Conservation (phyloP, 2,113 vertebrate species). For the Gasterosteus nipponicus region DNA sequence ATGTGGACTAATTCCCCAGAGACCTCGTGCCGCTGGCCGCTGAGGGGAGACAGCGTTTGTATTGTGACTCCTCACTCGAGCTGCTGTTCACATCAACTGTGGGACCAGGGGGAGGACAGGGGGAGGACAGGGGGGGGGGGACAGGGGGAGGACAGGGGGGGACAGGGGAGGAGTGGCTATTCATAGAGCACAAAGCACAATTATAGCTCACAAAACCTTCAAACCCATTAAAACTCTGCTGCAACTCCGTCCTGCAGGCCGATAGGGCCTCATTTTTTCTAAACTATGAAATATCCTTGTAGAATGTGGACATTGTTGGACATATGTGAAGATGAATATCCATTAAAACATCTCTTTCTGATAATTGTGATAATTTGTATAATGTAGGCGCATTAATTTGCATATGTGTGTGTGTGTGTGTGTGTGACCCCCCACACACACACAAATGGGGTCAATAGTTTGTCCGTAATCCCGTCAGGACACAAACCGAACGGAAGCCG, state of each 20-base stretch:
- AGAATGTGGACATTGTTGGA: too few relatives aligned
- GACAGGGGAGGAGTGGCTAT: not conserved
- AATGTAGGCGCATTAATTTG: too few relatives aligned
- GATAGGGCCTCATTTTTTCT: not conserved
- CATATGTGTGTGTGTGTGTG: too few relatives aligned
- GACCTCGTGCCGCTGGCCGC: conserved; percentile 48
- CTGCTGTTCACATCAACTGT: conserved; percentile 10
- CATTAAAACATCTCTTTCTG: not conserved
- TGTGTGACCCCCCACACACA: not conserved
- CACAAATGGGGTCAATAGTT: not conserved
- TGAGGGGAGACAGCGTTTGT: conserved; percentile 24
- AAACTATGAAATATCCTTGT: not conserved
- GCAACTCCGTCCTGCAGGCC: not conserved
- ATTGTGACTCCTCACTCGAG: conserved; percentile 21
- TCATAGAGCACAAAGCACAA: conserved; percentile 19
- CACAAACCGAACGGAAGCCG: not conserved
- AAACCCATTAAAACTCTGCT: too few relatives aligned
- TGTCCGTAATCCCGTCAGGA: not conserved
- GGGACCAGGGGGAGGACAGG: conserved; percentile 11
- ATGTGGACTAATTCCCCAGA: conserved; percentile 73
- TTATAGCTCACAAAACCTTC: not conserved
- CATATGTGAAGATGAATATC: not conserved
- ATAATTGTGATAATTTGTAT: too few relatives aligned
- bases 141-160: not conserved
- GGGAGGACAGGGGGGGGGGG: not conserved